Percentiles rank a stretch among this genome's conserved stretches.
Conservation (phyloP, 2,797 vertebrate species). For the Parauchenoglanis ngamensis region DNA sequence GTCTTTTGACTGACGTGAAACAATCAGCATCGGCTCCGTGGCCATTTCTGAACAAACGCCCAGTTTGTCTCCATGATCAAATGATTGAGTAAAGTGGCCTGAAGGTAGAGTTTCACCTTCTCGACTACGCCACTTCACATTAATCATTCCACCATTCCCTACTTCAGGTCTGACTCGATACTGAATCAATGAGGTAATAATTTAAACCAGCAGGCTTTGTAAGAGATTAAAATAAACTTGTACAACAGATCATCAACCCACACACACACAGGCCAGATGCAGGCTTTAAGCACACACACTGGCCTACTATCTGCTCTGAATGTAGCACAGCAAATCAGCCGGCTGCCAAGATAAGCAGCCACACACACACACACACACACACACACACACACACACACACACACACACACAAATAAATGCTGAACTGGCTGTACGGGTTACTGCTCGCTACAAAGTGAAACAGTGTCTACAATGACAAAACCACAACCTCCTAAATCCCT, state of each 20-base stretch:
- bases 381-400: constrained; percentile 67
- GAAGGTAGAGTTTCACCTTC: neutral
- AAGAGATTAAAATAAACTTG: constrained; percentile 30
- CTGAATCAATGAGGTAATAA: neutral
- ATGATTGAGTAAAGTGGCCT: neutral
- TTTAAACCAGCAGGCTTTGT: constrained; percentile 10
- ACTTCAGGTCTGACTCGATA: constrained; percentile 1
- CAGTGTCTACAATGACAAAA: constrained; percentile 18
- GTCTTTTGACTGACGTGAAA: neutral
- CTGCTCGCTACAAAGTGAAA: constrained; percentile 15
- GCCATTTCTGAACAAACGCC: neutral
- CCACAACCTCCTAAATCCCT: neutral
- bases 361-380: constrained; percentile 67
- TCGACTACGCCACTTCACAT: neutral
- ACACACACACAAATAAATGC: constrained; percentile 54
- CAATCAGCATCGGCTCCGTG: neutral
- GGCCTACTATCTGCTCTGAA: constrained; percentile 42
- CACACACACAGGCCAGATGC: constrained; percentile 12
- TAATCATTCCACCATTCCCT: constrained; percentile 11
- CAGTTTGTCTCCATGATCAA: neutral
- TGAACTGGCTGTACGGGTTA: constrained; percentile 21
- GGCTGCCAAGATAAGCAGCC: constrained; percentile 76
- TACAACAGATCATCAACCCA: constrained; percentile 11
- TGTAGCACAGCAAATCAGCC: constrained; percentile 45
- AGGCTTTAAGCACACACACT: constrained; percentile 44